Evolutionary conservation across 2,888 invertebrate genomes (phyloP), one percentile per base, ranked within the genome.

Genomic region (Scelioninae gen. 1): DNA sequence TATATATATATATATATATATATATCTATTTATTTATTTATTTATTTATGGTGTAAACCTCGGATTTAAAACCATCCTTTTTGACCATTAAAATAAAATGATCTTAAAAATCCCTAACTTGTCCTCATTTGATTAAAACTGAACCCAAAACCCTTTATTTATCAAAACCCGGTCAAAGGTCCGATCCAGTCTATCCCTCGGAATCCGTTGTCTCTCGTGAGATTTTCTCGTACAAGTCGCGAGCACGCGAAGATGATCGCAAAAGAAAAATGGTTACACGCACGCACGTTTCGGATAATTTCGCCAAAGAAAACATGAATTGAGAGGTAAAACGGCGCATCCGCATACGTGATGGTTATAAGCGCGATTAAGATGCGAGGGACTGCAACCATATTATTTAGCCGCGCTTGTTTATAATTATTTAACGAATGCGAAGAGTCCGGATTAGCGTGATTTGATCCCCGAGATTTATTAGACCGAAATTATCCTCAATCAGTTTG

Each of bases 241-340:
- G 68, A 74, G 82, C 86, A 86, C 85, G 85, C 87, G 84, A 85
- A 85, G 65, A 60, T 11, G 76, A 79, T 74, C 62, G 78, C 53
- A 45, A 66, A 76, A 83, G 77, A 77, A 72, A 79, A 82, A 82
- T 45, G 72, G 62, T 58, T 74, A 72, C 78, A 68, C 77, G 77
- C 76, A 76, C 82, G 81, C 85, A 81, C 84, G 83, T 85, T 86
- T 84, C 65, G 84, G 84, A 63, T 87, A 88, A 87, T 87, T 86
- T 82, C 51, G 74, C 79, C 16, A 65, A 75, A 69, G 84, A 68
- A 74, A 84, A 58, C 75, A 82, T 71, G 79, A 84, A 86, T 86
- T 85, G 84, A 85, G 87, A 77, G 83, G 85, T 86, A 81, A 85
- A 84, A 84, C 79, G 84, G 66, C 77, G 23, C 53, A 71, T 65